Conservation (phyloP, 2,888 invertebrate genomes). For the Drosophila picticornis region DNA sequence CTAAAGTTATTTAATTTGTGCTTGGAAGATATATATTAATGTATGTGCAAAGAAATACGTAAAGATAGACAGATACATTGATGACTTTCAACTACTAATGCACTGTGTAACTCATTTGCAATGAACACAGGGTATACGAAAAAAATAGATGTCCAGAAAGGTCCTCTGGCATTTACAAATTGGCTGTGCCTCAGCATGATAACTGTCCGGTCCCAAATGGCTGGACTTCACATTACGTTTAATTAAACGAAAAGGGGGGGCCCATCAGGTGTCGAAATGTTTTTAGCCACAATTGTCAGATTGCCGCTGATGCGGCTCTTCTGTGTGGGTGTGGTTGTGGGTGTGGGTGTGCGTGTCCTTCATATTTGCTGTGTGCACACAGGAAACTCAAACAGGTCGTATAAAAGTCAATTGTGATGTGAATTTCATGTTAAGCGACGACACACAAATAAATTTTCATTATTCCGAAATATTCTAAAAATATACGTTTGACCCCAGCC, state of each 20-base stretch:
- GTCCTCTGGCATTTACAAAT: constrained; percentile 46
- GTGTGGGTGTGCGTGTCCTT: constrained; percentile 6
- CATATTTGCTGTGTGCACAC: constrained; percentile 5
- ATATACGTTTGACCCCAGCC: constrained; percentile 11
- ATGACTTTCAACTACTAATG: too few relatives aligned
- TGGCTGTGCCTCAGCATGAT: constrained; percentile 30
- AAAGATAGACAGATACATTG: background rate
- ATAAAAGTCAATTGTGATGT: constrained; percentile 74
- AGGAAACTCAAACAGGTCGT: constrained; percentile 22
- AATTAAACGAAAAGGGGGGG: constrained; percentile 62
- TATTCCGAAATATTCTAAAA: constrained; percentile 16
- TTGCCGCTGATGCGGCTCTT: background rate
- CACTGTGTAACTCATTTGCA: fast-evolving
- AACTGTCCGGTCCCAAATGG: constrained; percentile 48
- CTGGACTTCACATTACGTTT: constrained; percentile 62
- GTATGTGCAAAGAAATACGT: background rate
- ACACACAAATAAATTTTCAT: constrained; percentile 58
- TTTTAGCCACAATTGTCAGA: constrained; percentile 53
- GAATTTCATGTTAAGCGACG: constrained; percentile 62
- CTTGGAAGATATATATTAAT: background rate
- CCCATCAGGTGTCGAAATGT: constrained; percentile 59
- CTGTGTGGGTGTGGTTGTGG: background rate
- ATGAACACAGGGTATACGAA: constrained; percentile 23
- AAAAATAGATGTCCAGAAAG: constrained; percentile 21
- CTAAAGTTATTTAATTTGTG: background rate